Evolutionary conservation across 2,888 invertebrate genomes (phyloP), one percentile per base, ranked within the genome.

Genomic region (Vesta saturnalis): DNA sequence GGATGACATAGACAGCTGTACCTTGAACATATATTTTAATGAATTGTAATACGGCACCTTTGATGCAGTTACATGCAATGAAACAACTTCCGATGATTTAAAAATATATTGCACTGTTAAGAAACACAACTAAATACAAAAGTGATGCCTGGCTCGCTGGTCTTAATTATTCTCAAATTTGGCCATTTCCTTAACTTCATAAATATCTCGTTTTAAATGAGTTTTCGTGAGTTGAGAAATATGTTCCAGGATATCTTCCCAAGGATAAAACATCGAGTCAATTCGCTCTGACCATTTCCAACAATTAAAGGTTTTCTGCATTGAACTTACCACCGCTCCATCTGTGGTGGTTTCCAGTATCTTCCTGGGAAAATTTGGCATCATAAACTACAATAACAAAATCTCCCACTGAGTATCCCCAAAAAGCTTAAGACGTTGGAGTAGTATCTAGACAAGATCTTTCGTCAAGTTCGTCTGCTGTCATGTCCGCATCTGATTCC

Each of bases 301-400:
- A 15, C 23, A 14, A n/a, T 23, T 61, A 21, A 22, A 19, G 5
- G 52, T 56, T 21, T n/a, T 12, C 15, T 39, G 35, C 64, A 64
- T 64, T 14, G 56, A 64, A 1, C 35, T 39, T 16, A 64, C 30
- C 8, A 64, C 47, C 57, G 64, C 57, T 57, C 64, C 64, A 22
- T 23, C 18, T 14, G 30, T 46, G 2, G 14, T 22, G n/a, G 46
- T 22, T 2, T n/a, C 6, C 5, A 15, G 1, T 1, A 47, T 43
- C 14, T 57, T 10, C 1, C 62, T 55, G 2, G 62, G 56, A 55
- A n/a, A 55, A 19, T 55, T 21, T 55, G 8, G 18, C 14, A 3
- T 55, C n/a, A 18, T 21, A 55, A 12, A 22, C 10, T 1, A 55
- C 21, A 8, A 22, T 35, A 15, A 57, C 57, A 16, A 35, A 57